These are phyloP conservation scores for Nothoprocta perdicaria DNA, from an alignment of 2,113 vertebrate species.

Conservation along the genomic window DNA sequence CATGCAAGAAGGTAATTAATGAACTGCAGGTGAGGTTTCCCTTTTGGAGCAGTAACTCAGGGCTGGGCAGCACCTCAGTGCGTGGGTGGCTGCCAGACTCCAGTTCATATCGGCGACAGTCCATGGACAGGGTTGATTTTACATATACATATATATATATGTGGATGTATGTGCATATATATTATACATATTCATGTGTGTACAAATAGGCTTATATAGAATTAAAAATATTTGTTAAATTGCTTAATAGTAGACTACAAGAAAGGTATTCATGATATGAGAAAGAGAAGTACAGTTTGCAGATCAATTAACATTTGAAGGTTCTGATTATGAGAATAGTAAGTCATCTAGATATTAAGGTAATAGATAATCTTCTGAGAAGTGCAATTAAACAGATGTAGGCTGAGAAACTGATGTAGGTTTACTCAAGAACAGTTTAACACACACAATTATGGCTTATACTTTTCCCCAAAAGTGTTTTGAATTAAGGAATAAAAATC, in stretches of 20 bases:
- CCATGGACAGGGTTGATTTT: not conserved
- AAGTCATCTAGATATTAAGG: not conserved
- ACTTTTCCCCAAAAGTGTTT: not conserved
- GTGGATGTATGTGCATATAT: too few relatives aligned
- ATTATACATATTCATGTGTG: too few relatives aligned
- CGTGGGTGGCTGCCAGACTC: not conserved
- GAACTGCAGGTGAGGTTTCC: not conserved
- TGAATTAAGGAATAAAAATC: not conserved
- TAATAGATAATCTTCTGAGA: not conserved
- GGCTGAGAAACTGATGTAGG: not conserved
- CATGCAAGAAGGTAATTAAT: not conserved
- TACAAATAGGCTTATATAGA: not conserved
- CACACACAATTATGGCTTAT: not conserved
- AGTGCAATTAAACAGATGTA: not conserved
- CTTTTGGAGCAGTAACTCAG: not conserved
- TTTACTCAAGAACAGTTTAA: not conserved
- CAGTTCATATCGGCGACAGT: not conserved
- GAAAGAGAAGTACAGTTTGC: not conserved
- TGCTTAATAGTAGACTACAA: not conserved
- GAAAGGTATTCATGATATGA: not conserved
- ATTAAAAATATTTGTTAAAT: not conserved
- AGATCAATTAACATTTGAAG: not conserved
- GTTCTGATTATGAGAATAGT: not conserved
- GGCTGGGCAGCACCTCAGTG: accelerated
- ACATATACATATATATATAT: too few relatives aligned